Conservation (phyloP, 2,113 vertebrate species). For the Hippocampus abdominalis region DNA sequence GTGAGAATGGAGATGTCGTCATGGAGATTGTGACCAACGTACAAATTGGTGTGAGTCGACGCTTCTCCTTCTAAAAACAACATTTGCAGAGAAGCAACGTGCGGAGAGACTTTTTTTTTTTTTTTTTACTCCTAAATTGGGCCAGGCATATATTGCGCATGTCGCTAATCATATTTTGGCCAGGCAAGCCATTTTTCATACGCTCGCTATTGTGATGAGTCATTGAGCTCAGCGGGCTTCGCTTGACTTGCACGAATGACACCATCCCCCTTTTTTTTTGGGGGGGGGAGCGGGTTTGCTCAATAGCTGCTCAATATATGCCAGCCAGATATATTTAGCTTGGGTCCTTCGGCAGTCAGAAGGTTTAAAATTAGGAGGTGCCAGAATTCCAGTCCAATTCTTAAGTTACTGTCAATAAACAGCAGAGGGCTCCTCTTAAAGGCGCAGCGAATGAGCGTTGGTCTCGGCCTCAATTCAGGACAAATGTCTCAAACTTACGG, state of each 20-base stretch:
- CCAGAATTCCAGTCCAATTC: slow-evolving; percentile 73
- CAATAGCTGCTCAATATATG: slow-evolving; percentile 66
- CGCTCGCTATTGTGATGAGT: slow-evolving; percentile 47
- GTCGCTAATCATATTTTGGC: too few species aligned
- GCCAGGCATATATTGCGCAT: too few species aligned
- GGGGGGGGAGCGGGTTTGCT: slow-evolving; percentile 64
- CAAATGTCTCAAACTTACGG: slow-evolving; percentile 54
- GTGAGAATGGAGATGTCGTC: too few species aligned
- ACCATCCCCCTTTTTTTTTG: slow-evolving; percentile 47
- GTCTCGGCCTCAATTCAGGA: slow-evolving; percentile 31
- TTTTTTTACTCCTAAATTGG: too few species aligned
- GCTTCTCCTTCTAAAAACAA: too few species aligned
- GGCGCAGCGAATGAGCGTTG: slow-evolving; percentile 40
- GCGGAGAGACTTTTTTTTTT: too few species aligned
- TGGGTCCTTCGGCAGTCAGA: slow-evolving; percentile 66
- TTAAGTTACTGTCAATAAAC: slow-evolving; percentile 74
- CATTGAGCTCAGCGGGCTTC: slow-evolving; percentile 18
- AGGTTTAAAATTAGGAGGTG: slow-evolving; percentile 77
- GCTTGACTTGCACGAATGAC: slow-evolving; percentile 59
- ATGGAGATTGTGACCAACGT: too few species aligned
- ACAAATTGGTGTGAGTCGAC: too few species aligned
- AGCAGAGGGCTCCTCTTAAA: slow-evolving; percentile 63
- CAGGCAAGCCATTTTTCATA: too few species aligned
- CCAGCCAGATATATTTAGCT: slow-evolving; percentile 69
- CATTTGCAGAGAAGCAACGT: too few species aligned